phyloP scores from a whole-genome alignment of 2,888 invertebrate genomes.

The Eupithecia inturbata region DNA sequence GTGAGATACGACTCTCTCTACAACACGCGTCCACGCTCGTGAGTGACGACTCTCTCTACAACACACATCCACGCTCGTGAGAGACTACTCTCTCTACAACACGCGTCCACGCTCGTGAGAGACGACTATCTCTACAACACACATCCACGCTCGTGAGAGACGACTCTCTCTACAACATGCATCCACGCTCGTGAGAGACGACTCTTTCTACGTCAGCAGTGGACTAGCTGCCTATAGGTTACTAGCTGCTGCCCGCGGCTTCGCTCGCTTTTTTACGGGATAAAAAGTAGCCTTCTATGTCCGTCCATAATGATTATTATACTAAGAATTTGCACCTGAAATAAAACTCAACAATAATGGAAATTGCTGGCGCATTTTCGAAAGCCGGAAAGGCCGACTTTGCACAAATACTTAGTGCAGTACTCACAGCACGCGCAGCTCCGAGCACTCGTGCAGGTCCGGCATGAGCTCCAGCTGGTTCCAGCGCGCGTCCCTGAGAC shows the following conservation, averaged over 20 bases:
- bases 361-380: too few relatives aligned
- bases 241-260: too few relatives aligned
- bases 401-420: too few relatives aligned
- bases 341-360: too few relatives aligned
- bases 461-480: slow-evolving; percentile 91
- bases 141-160: not conserved
- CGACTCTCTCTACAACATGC: not conserved
- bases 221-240: too few relatives aligned
- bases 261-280: too few relatives aligned
- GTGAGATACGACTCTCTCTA: slow-evolving; percentile 69
- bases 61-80: slow-evolving; percentile 7
- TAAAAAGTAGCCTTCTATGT: too few relatives aligned
- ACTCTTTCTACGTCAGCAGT: too few relatives aligned
- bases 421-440: slow-evolving; percentile 93
- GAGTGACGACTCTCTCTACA: slow-evolving; percentile 69
- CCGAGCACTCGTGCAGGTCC: slow-evolving; percentile 89
- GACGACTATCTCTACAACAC: slow-evolving; percentile 70
- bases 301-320: too few relatives aligned
- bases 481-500: slow-evolving; percentile 92
- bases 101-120: not conserved
- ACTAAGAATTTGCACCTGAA: too few relatives aligned
- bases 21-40: slow-evolving; percentile 11
- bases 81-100: slow-evolving; percentile 70
- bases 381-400: too few relatives aligned
- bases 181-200: not conserved